Conservation (phyloP, 2,797 vertebrate species). For the Sebastes aleutianus region DNA sequence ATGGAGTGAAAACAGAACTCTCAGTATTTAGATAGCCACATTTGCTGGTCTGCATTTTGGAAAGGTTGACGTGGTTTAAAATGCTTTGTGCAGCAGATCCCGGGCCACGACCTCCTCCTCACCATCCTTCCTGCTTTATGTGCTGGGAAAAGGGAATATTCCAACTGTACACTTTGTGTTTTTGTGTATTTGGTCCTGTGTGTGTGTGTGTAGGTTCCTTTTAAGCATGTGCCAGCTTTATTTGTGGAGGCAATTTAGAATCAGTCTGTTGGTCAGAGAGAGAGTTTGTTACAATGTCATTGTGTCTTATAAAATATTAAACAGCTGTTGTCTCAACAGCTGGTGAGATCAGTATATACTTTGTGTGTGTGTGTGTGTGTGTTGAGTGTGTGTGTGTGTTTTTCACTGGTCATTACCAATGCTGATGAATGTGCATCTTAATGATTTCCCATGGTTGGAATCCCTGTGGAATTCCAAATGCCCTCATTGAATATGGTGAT, state of each 20-base stretch:
- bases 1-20: background rate
- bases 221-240: background rate
- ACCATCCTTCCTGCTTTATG: constrained; percentile 46
- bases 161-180: background rate
- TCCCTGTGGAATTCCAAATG: constrained; percentile 28
- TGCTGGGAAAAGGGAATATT: constrained; percentile 16
- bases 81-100: constrained; percentile 27
- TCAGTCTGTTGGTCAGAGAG: background rate
- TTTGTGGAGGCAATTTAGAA: background rate
- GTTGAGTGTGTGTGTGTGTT: background rate
- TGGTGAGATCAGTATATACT: constrained; percentile 34
- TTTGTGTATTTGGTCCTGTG: background rate
- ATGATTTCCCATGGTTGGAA: constrained; percentile 19
- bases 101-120: background rate
- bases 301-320: constrained; percentile 52
- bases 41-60: background rate
- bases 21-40: background rate
- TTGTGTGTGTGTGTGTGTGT: too few relatives aligned
- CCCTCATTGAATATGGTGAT: constrained; percentile 26
- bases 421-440: constrained; percentile 63
- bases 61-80: background rate
- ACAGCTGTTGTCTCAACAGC: constrained; percentile 15
- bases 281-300: constrained; percentile 12
- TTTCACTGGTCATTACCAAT: constrained; percentile 31
- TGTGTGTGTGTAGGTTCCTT: background rate